A percentile compares a stretch with the other conserved stretches of the same genome.
Conservation (phyloP, 1,140 invertebrate species). For the Drosophila ambigua region DNA sequence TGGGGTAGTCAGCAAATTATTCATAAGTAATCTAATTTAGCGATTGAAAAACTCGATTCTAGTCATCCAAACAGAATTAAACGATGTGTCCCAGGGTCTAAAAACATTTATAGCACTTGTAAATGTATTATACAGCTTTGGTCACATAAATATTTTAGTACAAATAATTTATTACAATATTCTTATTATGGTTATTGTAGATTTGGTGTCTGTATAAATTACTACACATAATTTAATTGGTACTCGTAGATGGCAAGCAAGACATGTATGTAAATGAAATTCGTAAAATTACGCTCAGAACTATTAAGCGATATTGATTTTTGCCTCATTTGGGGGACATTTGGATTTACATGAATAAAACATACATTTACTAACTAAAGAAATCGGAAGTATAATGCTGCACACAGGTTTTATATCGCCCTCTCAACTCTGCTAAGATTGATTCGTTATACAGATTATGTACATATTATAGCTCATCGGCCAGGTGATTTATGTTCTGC, state of each 20-base stretch:
- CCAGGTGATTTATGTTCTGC: slow-evolving; percentile 90
- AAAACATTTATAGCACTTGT: background rate
- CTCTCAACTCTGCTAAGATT: slow-evolving; percentile 24
- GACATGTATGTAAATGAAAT: slow-evolving; percentile 15
- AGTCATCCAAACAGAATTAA: slow-evolving; percentile 24
- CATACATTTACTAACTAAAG: slow-evolving; percentile 64
- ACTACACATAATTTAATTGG: slow-evolving; percentile 55
- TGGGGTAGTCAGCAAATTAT: slow-evolving; percentile 28
- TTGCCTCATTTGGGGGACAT: slow-evolving; percentile 25
- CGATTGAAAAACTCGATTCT: slow-evolving; percentile 16
- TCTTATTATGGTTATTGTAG: slow-evolving; percentile 48
- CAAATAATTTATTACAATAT: slow-evolving; percentile 59
- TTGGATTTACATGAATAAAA: slow-evolving; percentile 64
- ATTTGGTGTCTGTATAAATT: slow-evolving; percentile 77
- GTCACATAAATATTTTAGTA: slow-evolving; percentile 52
- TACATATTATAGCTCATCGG: slow-evolving; percentile 90
- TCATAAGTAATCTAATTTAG: slow-evolving; percentile 24
- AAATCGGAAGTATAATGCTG: slow-evolving; percentile 57
- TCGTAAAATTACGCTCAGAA: slow-evolving; percentile 33
- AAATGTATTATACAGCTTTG: slow-evolving; percentile 2
- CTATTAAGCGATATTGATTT: slow-evolving; percentile 43
- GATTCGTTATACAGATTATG: background rate
- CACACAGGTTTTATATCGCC: slow-evolving; percentile 32
- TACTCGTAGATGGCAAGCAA: slow-evolving; percentile 15
- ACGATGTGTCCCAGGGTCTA: background rate